These are phyloP conservation scores for Cepaea hortensis DNA, from an alignment of 2,888 invertebrate genomes.

Conservation along the genomic window DNA sequence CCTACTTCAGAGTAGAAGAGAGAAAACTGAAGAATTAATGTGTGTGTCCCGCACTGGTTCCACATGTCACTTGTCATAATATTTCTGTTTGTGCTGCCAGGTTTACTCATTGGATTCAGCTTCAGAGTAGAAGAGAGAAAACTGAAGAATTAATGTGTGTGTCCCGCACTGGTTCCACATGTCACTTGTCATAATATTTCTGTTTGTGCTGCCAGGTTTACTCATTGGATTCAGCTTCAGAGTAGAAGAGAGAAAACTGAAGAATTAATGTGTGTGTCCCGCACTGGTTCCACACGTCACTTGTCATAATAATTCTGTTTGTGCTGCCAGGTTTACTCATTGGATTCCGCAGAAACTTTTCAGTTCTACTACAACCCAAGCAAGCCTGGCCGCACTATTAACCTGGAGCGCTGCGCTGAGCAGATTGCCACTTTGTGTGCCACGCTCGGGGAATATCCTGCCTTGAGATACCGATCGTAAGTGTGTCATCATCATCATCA, in stretches of 20 bases:
- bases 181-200: background rate
- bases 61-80: too few relatives aligned
- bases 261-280: too few relatives aligned
- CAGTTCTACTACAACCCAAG: slow-evolving; percentile 96
- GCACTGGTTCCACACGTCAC: too few relatives aligned
- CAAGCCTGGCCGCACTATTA: slow-evolving; percentile 86
- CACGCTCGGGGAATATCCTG: slow-evolving; percentile 89
- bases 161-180: too few relatives aligned
- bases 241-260: too few relatives aligned
- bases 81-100: slow-evolving; percentile 60
- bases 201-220: slow-evolving; percentile 77
- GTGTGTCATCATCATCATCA: background rate
- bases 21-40: too few relatives aligned
- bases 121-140: too few relatives aligned
- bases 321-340: slow-evolving; percentile 81
- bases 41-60: too few relatives aligned
- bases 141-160: too few relatives aligned
- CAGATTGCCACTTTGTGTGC: slow-evolving; percentile 99
- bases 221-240: slow-evolving; percentile 88
- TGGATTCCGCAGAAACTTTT: slow-evolving; percentile 98
- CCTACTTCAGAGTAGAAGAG: too few relatives aligned
- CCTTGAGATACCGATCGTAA: slow-evolving; percentile 74
- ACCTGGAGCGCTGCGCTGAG: slow-evolving; percentile 94
- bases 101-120: slow-evolving; percentile 91
- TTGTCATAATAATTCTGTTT: background rate